Conservation (phyloP, 2,888 invertebrate genomes). For the Acanthococcus lagerstroemiae region DNA sequence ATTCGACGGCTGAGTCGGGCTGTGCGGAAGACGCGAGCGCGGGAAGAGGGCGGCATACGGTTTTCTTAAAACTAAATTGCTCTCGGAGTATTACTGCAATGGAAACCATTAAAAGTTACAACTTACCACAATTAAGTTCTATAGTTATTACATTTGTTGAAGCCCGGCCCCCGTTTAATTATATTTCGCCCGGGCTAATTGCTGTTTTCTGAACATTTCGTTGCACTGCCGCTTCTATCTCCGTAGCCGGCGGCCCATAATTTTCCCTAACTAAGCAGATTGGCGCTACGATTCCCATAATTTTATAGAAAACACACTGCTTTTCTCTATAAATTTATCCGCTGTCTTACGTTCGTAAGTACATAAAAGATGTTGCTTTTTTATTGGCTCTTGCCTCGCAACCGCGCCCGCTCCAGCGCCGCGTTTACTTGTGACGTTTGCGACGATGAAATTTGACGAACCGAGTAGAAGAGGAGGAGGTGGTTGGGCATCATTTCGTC, state of each 20-base stretch:
- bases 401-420: too few relatives aligned
- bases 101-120: slow-evolving; percentile 30
- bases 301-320: background rate
- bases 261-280: slow-evolving; percentile 27
- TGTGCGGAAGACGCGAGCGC: background rate
- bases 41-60: slow-evolving; percentile 2
- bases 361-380: background rate
- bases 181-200: slow-evolving; percentile 27
- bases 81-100: slow-evolving; percentile 29
- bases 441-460: too few relatives aligned
- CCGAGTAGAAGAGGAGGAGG: too few relatives aligned
- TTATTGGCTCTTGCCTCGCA: too few relatives aligned
- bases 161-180: slow-evolving; percentile 26
- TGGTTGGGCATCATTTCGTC: too few relatives aligned
- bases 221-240: background rate
- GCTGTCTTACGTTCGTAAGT: background rate
- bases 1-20: background rate
- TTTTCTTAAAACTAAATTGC: slow-evolving; percentile 28
- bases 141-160: slow-evolving; percentile 29
- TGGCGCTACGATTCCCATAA: slow-evolving; percentile 6
- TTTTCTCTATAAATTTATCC: background rate
- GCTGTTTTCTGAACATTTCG: slow-evolving; percentile 28
- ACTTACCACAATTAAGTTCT: slow-evolving; percentile 30
- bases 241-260: slow-evolving; percentile 9
- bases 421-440: too few relatives aligned